These are phyloP conservation scores for Brachypalpus laphriformis DNA, from an alignment of 2,888 invertebrate species.

Conservation along the genomic window DNA sequence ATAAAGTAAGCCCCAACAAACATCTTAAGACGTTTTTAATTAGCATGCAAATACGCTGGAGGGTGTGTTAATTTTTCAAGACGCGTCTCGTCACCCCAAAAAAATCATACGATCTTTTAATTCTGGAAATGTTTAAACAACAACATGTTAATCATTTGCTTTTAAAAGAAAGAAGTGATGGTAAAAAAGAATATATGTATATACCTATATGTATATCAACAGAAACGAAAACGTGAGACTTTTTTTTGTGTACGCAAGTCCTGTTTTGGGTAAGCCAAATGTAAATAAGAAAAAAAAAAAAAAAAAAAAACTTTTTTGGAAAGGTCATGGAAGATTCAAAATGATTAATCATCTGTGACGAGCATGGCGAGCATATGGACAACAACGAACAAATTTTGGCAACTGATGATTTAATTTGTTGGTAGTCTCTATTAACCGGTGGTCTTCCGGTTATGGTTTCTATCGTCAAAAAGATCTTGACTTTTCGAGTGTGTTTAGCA, in stretches of 20 bases:
- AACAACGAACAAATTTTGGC: not conserved
- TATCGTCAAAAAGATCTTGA: constrained; percentile 18
- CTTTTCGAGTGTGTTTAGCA: not conserved
- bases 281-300: not conserved
- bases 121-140: constrained; percentile 23
- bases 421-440: not conserved
- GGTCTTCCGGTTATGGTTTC: constrained; percentile 27
- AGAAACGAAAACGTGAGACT: not conserved
- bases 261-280: constrained; percentile 4
- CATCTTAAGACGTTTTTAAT: constrained; percentile 40
- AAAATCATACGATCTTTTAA: constrained; percentile 40
- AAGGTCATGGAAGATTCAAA: constrained; percentile 1
- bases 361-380: not conserved
- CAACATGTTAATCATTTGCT: constrained; percentile 40
- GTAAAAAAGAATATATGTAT: not conserved
- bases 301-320: not conserved
- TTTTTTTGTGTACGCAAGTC: not conserved
- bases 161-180: constrained; percentile 11
- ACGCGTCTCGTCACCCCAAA: constrained; percentile 22
- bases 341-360: constrained; percentile 39
- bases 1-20: constrained; percentile 26
- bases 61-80: constrained; percentile 43
- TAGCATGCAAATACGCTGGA: constrained; percentile 51
- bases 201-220: not conserved
- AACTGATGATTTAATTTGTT: constrained; percentile 26